These are phyloP conservation scores for Lochmaea capreae DNA, from an alignment of 2,888 invertebrate species.

Conservation along the genomic window DNA sequence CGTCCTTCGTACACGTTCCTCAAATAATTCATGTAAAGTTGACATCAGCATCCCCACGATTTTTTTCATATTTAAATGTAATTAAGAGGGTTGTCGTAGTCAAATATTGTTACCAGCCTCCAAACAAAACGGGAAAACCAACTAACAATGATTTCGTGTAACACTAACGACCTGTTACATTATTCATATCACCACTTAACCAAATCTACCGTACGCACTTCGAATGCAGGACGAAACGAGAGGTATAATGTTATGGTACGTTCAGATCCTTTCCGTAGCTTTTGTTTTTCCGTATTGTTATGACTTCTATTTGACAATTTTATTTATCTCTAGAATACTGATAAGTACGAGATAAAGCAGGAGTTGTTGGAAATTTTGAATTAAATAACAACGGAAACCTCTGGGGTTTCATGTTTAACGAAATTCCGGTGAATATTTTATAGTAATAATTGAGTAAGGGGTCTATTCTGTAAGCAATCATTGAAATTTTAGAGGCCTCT, in stretches of 20 bases:
- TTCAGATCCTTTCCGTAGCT: conserved; percentile 49
- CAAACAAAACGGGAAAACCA: conserved; percentile 46
- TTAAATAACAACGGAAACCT: background rate
- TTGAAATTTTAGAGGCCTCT: too few species aligned
- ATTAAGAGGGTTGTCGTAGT: conserved; percentile 49
- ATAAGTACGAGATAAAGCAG: background rate
- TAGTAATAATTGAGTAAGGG: too few species aligned
- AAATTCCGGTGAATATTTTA: too few species aligned
- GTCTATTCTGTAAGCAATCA: too few species aligned
- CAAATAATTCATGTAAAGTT: conserved; percentile 2
- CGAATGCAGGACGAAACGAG: conserved; percentile 50
- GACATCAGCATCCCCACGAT: conserved; percentile 9
- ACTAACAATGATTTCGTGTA: conserved; percentile 54
- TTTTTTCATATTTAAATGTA: conserved; percentile 52
- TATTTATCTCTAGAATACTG: conserved; percentile 35
- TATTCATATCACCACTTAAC: conserved; percentile 60
- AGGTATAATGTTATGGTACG: conserved; percentile 18
- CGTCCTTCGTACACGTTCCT: background rate
- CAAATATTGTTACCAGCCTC: conserved; percentile 21
- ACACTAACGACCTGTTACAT: conserved; percentile 60
- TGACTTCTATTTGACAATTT: conserved; percentile 42
- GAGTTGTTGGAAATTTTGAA: background rate
- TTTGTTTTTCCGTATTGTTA: conserved; percentile 45
- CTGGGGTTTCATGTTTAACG: background rate
- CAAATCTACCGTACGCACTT: conserved; percentile 57